Conservation (phyloP, 2,113 vertebrate species). For the Perca schrenkii region DNA sequence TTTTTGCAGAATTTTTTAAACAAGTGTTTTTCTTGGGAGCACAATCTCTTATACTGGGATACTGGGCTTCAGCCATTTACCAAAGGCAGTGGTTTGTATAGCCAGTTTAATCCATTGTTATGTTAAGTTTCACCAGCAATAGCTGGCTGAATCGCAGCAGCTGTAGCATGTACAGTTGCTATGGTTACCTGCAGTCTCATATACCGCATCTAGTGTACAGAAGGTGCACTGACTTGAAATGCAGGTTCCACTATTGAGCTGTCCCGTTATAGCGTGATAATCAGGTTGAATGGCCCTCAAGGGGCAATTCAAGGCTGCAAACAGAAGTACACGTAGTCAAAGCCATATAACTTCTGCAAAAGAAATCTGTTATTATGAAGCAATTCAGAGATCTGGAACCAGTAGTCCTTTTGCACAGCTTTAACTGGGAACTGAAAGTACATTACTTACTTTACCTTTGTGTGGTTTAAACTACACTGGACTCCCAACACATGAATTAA, state of each 20-base stretch:
- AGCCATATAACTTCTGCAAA: background rate
- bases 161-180: background rate
- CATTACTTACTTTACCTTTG: background rate
- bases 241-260: background rate
- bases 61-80: background rate
- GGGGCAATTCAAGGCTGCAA: background rate
- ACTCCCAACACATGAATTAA: background rate
- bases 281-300: background rate
- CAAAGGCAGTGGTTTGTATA: background rate
- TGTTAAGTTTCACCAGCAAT: conserved; percentile 1
- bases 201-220: background rate
- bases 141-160: background rate
- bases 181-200: background rate
- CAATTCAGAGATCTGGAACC: background rate
- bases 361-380: background rate
- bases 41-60: background rate
- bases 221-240: background rate
- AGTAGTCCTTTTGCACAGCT: no score
- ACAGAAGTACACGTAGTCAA: background rate
- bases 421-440: background rate
- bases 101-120: background rate
- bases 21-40: background rate
- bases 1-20: background rate
- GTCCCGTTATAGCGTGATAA: background rate
- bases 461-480: background rate